These are phyloP conservation scores for Melanaphis sacchari DNA, from an alignment of 1,140 invertebrate species.

Conservation along the genomic window DNA sequence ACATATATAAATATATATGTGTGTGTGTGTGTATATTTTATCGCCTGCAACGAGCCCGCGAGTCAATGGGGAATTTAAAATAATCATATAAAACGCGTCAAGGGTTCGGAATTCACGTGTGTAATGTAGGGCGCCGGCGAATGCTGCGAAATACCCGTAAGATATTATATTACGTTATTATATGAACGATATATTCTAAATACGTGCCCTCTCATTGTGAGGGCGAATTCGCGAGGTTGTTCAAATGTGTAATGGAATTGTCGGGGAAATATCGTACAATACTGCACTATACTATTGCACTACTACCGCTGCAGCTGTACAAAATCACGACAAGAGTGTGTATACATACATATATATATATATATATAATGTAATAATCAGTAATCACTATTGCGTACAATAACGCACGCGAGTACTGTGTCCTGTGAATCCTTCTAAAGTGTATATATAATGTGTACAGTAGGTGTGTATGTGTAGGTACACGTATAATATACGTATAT, in stretches of 20 bases:
- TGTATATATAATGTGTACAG: too few species aligned
- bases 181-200: neutral
- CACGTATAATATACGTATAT: too few species aligned
- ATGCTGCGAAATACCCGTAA: constrained; percentile 13
- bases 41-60: constrained; percentile 16
- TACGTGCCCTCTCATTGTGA: neutral
- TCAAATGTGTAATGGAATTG: constrained; percentile 27
- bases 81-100: constrained; percentile 45
- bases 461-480: too few species aligned
- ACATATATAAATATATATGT: neutral
- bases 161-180: constrained; percentile 14
- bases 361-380: too few species aligned
- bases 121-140: neutral
- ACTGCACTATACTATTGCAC: neutral
- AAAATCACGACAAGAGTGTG: too few species aligned
- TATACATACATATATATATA: too few species aligned
- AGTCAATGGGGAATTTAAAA: constrained; percentile 30
- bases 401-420: too few species aligned
- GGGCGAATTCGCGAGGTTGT: neutral
- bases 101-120: constrained; percentile 40
- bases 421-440: too few species aligned
- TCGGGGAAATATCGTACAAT: neutral
- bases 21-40: neutral
- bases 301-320: neutral
- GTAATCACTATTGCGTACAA: too few species aligned